These are phyloP conservation scores for Perognathus longimembris DNA, from an alignment of 2,113 vertebrate species.

Conservation along the genomic window DNA sequence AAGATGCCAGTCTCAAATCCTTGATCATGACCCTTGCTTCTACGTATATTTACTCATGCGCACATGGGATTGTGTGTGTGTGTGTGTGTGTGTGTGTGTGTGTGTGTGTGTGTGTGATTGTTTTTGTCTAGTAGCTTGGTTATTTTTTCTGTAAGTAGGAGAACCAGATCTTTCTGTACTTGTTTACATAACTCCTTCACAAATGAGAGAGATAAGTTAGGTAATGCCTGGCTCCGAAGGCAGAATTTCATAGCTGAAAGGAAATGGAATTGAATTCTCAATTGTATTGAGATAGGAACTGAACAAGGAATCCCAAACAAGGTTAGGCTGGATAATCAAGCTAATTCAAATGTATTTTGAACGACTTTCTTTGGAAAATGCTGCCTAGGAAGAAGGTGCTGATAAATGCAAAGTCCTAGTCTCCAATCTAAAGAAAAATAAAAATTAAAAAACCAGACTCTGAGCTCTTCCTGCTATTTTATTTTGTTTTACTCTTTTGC, in stretches of 20 bases:
- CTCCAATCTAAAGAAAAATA: background rate
- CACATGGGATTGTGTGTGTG: fast-evolving
- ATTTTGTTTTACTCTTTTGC: background rate
- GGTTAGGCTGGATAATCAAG: background rate
- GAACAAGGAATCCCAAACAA: background rate
- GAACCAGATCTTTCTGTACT: background rate
- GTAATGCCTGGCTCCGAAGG: background rate
- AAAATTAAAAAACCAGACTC: background rate
- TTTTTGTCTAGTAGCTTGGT: background rate
- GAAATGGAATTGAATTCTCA: conserved; percentile 51
- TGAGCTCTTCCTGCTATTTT: background rate
- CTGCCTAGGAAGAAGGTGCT: background rate
- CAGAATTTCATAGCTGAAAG: conserved; percentile 37
- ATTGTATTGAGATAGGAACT: conserved; percentile 34
- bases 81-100: background rate
- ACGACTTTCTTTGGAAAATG: background rate
- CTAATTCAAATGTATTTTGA: conserved; percentile 8
- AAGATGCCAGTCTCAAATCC: background rate
- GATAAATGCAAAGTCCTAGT: fast-evolving
- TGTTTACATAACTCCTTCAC: background rate
- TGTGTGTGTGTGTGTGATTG: background rate
- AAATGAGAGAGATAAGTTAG: conserved; percentile 5
- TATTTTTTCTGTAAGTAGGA: conserved; percentile 2
- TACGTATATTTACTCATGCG: no score
- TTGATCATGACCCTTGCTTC: background rate